Evolutionary conservation across 2,113 vertebrate species (phyloP), one percentile per base, ranked within the genome.

Genomic region (Dromaius novaehollandiae): DNA sequence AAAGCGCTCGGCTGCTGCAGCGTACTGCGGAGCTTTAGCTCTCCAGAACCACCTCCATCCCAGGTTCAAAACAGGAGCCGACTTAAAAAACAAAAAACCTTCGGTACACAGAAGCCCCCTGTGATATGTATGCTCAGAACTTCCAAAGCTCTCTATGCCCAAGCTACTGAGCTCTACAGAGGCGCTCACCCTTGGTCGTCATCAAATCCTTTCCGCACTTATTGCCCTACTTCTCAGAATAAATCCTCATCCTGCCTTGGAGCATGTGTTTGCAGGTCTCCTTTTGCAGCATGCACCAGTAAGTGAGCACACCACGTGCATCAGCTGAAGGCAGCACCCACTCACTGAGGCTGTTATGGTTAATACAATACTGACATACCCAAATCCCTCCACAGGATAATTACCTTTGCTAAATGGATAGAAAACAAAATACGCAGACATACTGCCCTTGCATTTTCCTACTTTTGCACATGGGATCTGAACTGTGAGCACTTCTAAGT

Each of bases 301-400:
- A 13, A 84, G 80, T 6, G 63, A 78, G 78, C 44, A 51, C 61
- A 36, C 56, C 17, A 81, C 3, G 2, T 22, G 76, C 83, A 63
- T 9, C 92, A 89, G 81, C 83, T 93, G 94, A 79, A 83, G 56
- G 9, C 70, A 87, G 90, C 80, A 22, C 89, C 93, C 89, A 71
- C 82, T 81, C 79, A 42, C 42, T 34, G 75, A 53, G 44, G 48
- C 90, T 70, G 73, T 4, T 34, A 3, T 1, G 4, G 1, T 8
- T 3, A 8, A 50, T 32, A 7, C 4, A 2, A 46, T 7, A 66
- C 94, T 85, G 89, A 92, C 81, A n/a, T 6, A 66, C 20, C 84
- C 84, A 28, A 32, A 25, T 3, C 70, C 74, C 65, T 46, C 55
- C 4, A 1, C 46, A 24, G 56, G 15, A 28, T 20, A 34, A 58